phyloP scores from a whole-genome alignment of 2,797 vertebrate genomes.

The Acipenser transmontanus region DNA sequence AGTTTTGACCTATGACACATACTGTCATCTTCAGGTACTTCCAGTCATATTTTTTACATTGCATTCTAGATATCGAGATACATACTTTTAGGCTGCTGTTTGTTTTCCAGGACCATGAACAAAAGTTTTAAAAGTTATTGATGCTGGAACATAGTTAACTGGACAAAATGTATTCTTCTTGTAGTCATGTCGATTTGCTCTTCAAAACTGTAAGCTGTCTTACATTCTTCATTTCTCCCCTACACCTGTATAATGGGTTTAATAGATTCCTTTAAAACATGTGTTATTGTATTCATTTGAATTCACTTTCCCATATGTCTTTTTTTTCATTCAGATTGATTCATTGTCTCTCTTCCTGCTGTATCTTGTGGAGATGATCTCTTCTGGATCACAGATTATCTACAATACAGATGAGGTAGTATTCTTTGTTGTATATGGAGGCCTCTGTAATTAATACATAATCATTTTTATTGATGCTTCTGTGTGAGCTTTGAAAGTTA shows the following conservation, averaged over 20 bases:
- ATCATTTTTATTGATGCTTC: too few relatives aligned
- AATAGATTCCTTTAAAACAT: neutral
- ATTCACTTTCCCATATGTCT: neutral
- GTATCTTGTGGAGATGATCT: conserved; percentile 96
- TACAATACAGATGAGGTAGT: conserved; percentile 96
- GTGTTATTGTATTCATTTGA: neutral
- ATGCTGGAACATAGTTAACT: too few relatives aligned
- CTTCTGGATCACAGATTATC: conserved; percentile 90
- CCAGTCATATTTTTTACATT: neutral
- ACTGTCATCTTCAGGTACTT: conserved; percentile 90
- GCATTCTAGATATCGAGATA: too few relatives aligned
- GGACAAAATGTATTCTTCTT: too few relatives aligned
- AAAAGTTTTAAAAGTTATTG: too few relatives aligned
- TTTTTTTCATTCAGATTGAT: conserved; percentile 66
- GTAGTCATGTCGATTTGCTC: too few relatives aligned
- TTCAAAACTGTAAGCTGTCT: too few relatives aligned
- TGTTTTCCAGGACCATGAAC: too few relatives aligned
- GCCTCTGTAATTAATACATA: too few relatives aligned
- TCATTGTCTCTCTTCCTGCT: conserved; percentile 84
- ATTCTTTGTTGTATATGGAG: conserved; percentile 29
- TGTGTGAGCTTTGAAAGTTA: too few relatives aligned
- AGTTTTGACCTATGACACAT: conserved; percentile 63
- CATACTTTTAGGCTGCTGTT: too few relatives aligned
- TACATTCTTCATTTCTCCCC: neutral
- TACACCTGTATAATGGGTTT: neutral